Base-by-base conservation (phyloP, 2,797 vertebrate species). In the Pterois miles region DNA sequence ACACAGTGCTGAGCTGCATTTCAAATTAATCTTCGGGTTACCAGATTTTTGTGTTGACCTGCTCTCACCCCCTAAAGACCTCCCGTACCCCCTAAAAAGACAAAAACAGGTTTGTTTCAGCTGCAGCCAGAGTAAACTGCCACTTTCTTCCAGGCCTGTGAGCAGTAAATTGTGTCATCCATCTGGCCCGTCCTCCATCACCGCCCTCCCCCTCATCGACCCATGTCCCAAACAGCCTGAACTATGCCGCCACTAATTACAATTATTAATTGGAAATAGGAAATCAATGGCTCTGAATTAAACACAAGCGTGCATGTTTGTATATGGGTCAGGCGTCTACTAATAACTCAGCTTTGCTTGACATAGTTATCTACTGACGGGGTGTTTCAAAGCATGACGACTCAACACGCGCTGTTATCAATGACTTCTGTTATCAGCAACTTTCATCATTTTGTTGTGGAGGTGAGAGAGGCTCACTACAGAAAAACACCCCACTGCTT, bases 231-330 rank as follows among this genome's bases (percentile, higher is more conserved):
- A 88, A 78, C 87, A 85, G 95, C 94, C 95, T 94, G 91, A 96
- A 96, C 96, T 95, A 95, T 93, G 95, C 96, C 91, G 94, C 95
- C 95, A 94, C 96, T 97, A 97, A 98, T 97, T 97, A 98, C 95
- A 96, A 95, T 97, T 97, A 98, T 98, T 98, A 97, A 98, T 98
- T 98, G 96, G 93, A 97, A 96, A 97, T 96, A 95, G 97, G 97
- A 97, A 97, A 98, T 98, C 97, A 88, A 98, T 98, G 91, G 78
- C 90, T 94, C 92, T 95, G 95, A 96, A 96, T 97, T 96, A 96
- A 95, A 93, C 79, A 78, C 86, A 80, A 75, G 84, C 74, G 62
- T 36, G 64, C 12, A 8, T 76, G 80, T 83, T 76, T 73, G 84
- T 52, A 88, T 86, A 5, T 89, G 81, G 90, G 91, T 89, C 90